Evolutionary conservation across 2,113 vertebrate species (phyloP).

Genomic region (Podilymbus podiceps): DNA sequence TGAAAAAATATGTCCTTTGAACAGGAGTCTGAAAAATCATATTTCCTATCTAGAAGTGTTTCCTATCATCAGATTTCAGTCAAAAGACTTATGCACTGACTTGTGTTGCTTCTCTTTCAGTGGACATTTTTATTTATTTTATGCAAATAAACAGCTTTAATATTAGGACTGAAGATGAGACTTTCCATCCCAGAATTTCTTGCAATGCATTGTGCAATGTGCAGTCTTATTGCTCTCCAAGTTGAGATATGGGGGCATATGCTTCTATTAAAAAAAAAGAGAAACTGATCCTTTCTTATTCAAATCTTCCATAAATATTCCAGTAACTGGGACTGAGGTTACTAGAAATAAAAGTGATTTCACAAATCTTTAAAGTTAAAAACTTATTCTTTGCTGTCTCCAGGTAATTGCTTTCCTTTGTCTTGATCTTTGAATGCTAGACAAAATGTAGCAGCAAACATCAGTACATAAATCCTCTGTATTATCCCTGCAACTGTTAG

Average conservation of each 20-base stretch:
- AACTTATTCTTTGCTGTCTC: not conserved
- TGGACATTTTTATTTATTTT: not conserved
- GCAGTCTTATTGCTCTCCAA: not conserved
- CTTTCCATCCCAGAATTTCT: not conserved
- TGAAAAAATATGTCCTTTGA: not conserved
- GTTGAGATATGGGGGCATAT: not conserved
- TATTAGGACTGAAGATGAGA: not conserved
- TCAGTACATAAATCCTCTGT: not conserved
- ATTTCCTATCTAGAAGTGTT: not conserved
- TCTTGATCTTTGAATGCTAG: not conserved
- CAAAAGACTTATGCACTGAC: not conserved
- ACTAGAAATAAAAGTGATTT: not conserved
- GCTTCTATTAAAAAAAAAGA: not conserved
- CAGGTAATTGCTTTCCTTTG: not conserved
- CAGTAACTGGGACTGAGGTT: not conserved
- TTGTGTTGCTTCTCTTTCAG: not conserved
- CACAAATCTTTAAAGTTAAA: not conserved
- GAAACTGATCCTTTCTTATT: not conserved
- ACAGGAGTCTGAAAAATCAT: not conserved
- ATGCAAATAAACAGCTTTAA: not conserved
- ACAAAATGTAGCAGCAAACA: not conserved
- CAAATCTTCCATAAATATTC: not conserved
- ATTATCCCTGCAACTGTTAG: not conserved
- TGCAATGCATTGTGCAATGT: not conserved
- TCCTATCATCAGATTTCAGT: not conserved